Percentiles rank a stretch among this genome's conserved stretches.
Evolutionary conservation across 1,140 invertebrate species (phyloP).

Genomic region (Heterodera carotae): DNA sequence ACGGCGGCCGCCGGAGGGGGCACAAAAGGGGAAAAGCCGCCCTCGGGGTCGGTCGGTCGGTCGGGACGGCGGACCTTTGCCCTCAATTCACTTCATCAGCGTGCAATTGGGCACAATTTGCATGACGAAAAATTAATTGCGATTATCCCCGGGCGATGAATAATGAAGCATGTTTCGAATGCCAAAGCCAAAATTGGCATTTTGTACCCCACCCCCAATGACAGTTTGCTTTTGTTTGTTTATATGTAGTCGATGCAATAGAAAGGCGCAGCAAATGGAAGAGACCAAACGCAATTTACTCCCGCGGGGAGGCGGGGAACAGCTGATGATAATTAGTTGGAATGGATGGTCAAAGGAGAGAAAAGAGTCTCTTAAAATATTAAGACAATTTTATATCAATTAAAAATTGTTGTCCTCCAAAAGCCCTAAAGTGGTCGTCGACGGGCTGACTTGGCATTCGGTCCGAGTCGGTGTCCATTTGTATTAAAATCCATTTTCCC

Average conservation of each 20-base stretch:
- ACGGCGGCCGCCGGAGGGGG: background rate
- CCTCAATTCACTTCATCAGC: background rate
- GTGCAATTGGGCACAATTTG: background rate
- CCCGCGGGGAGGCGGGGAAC: background rate
- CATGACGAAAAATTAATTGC: background rate
- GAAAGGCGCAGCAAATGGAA: background rate
- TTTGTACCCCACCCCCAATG: background rate
- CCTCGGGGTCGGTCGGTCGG: too few relatives aligned
- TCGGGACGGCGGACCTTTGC: background rate
- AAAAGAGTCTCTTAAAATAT: background rate
- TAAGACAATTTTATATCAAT: too few relatives aligned
- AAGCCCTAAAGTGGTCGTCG: too few relatives aligned
- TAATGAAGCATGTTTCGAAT: background rate
- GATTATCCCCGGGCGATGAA: background rate
- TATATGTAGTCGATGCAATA: background rate
- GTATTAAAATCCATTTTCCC: too few relatives aligned
- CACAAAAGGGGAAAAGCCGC: too few relatives aligned
- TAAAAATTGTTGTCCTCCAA: too few relatives aligned
- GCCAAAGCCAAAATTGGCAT: background rate
- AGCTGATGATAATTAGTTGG: background rate
- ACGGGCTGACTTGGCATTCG: too few relatives aligned
- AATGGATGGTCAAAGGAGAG: too few relatives aligned
- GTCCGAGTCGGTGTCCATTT: too few relatives aligned
- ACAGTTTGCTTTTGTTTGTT: slow-evolving; percentile 1
- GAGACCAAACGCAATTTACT: background rate